These are phyloP conservation scores for Aphaenogaster floridana DNA, from an alignment of 1,140 invertebrate genomes.

Conservation along the genomic window DNA sequence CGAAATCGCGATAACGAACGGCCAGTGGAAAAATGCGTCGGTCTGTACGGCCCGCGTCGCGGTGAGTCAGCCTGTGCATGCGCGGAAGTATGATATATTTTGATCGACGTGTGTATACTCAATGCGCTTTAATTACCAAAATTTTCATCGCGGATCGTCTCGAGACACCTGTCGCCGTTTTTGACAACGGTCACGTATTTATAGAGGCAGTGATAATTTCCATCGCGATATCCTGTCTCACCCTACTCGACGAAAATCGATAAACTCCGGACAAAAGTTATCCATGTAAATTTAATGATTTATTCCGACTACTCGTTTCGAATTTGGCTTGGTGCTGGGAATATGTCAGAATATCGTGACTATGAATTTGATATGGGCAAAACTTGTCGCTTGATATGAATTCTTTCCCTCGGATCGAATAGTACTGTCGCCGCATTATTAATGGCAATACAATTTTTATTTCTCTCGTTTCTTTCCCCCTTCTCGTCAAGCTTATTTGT, in stretches of 20 bases:
- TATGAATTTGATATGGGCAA: constrained; percentile 45
- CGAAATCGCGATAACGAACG: constrained; percentile 23
- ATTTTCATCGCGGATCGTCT: constrained; percentile 65
- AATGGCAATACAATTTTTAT: background rate
- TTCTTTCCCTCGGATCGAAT: constrained; percentile 6
- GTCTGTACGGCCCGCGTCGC: constrained; percentile 66
- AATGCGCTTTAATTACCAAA: constrained; percentile 70
- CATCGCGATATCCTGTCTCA: constrained; percentile 78
- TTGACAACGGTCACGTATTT: constrained; percentile 27
- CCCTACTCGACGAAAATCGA: constrained; percentile 25
- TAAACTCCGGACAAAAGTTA: background rate
- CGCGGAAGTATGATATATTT: constrained; percentile 66
- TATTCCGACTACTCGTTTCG: background rate
- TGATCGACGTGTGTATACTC: constrained; percentile 74
- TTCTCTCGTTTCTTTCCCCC: background rate
- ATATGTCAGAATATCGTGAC: constrained; percentile 20
- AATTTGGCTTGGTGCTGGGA: background rate
- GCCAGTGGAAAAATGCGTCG: constrained; percentile 11
- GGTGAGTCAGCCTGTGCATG: constrained; percentile 60
- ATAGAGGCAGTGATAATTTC: constrained; percentile 47
- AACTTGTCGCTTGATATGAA: constrained; percentile 59
- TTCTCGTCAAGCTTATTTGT: background rate
- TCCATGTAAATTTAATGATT: background rate
- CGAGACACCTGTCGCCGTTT: constrained; percentile 53
- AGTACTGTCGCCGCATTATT: background rate